These are phyloP conservation scores for Drosophila kikkawai DNA, from an alignment of 1,140 invertebrate genomes.

Conservation along the genomic window DNA sequence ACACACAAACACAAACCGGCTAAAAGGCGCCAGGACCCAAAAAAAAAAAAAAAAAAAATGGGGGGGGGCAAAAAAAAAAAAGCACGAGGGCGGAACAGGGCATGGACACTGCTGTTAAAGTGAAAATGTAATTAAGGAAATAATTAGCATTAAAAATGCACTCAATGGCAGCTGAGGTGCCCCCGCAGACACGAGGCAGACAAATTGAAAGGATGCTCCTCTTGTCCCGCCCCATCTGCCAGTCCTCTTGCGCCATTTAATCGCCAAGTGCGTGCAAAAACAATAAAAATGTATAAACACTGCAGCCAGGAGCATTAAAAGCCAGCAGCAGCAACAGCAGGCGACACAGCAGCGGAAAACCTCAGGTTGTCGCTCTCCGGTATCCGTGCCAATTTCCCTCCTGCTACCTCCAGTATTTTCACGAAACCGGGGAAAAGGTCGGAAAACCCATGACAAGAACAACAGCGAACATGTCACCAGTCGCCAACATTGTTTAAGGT, in stretches of 20 bases:
- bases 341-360: conserved; percentile 27
- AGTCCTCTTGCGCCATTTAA: conserved; percentile 49
- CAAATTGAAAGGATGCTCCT: conserved; percentile 19
- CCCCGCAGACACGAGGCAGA: conserved; percentile 25
- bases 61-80: conserved; percentile 8
- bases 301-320: conserved; percentile 48
- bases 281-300: conserved; percentile 58
- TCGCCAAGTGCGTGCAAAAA: conserved; percentile 58
- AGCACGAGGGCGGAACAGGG: neutral
- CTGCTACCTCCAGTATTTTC: conserved; percentile 8
- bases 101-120: conserved; percentile 23
- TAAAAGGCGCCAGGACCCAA: conserved; percentile 19
- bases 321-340: conserved; percentile 4
- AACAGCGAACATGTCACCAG: conserved; percentile 38
- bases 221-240: neutral
- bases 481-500: conserved; percentile 39
- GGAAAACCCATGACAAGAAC: conserved; percentile 27
- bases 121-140: conserved; percentile 81
- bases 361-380: conserved; percentile 55
- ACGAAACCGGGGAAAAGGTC: conserved; percentile 7
- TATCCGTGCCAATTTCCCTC: conserved; percentile 37
- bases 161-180: conserved; percentile 56
- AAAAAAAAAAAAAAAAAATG: conserved; percentile 3
- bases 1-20: conserved; percentile 13
- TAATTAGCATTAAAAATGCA: conserved; percentile 82